Evolutionary conservation across 1,140 invertebrate genomes (phyloP).

Genomic region (Drosophila chauvacae): DNA sequence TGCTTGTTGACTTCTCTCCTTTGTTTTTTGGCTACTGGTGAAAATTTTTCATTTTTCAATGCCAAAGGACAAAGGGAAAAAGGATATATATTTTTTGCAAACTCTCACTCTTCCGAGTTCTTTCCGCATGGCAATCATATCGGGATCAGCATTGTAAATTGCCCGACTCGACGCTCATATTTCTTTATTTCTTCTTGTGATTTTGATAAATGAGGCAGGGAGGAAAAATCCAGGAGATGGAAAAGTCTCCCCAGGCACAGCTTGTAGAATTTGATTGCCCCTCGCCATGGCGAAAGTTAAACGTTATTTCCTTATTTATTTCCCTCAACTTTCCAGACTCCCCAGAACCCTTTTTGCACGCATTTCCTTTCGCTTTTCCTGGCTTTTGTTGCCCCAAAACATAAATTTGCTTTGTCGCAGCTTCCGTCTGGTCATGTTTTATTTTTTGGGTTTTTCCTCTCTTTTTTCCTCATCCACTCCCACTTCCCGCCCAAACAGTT

Average conservation of each 20-base stretch:
- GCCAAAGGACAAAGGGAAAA: conserved; percentile 41
- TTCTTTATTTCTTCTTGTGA: conserved; percentile 52
- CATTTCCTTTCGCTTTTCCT: conserved; percentile 44
- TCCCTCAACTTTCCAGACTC: conserved; percentile 50
- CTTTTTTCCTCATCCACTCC: conserved; percentile 3
- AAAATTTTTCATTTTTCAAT: conserved; percentile 50
- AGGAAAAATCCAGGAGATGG: conserved; percentile 20
- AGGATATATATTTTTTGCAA: conserved; percentile 3
- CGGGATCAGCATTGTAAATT: conserved; percentile 53
- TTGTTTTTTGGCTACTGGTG: conserved; percentile 24
- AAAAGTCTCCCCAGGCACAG: conserved; percentile 37
- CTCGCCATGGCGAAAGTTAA: conserved; percentile 60
- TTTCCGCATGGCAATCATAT: conserved; percentile 49
- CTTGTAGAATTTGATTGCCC: conserved; percentile 61
- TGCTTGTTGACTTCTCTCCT: conserved; percentile 35
- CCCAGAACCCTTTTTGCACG: conserved; percentile 48
- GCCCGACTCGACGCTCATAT: conserved; percentile 49
- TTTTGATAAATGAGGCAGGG: conserved; percentile 70
- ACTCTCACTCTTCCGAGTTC: conserved; percentile 15
- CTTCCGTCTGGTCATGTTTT: conserved; percentile 53
- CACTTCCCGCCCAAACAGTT: conserved; percentile 39
- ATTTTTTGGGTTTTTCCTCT: conserved; percentile 31
- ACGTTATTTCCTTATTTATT: conserved; percentile 78
- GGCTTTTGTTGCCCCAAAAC: conserved; percentile 52
- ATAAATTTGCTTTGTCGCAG: conserved; percentile 71